phyloP scores from a whole-genome alignment of 2,797 vertebrate genomes.

The Merluccius polli region DNA sequence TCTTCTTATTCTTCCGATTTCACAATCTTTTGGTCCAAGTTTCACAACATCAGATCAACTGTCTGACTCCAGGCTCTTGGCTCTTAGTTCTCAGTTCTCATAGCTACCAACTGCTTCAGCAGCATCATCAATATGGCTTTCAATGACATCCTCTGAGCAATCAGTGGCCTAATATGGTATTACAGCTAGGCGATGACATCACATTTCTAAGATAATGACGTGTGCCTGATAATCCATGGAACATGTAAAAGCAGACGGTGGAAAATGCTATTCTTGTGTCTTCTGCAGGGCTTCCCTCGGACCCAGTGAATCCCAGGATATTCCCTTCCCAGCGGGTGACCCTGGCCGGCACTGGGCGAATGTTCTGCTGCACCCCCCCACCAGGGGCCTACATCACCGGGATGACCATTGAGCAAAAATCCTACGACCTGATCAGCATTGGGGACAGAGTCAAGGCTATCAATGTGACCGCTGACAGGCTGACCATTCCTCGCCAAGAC shows the following conservation, averaged over 20 bases:
- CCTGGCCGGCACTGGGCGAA: constrained; percentile 37
- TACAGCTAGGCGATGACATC: not conserved
- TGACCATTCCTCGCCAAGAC: not conserved
- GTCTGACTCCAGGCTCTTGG: no score
- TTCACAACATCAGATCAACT: no score
- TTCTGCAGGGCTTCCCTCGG: no score
- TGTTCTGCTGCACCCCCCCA: constrained; percentile 61
- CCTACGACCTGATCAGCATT: constrained; percentile 25
- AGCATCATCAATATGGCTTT: no score
- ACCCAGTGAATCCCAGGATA: not conserved
- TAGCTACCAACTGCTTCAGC: no score
- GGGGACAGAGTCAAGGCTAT: constrained; percentile 51
- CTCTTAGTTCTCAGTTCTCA: not conserved
- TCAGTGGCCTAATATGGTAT: not conserved
- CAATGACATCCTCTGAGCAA: no score
- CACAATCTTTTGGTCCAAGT: no score
- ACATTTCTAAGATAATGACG: not conserved
- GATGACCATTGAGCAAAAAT: constrained; percentile 22
- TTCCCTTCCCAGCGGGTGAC: constrained; percentile 40
- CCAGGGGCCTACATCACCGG: constrained; percentile 27
- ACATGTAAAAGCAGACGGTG: not conserved
- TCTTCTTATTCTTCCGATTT: no score
- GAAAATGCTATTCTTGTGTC: not conserved
- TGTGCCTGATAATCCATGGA: not conserved
- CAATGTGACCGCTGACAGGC: constrained; percentile 23